Evolutionary conservation across 2,797 vertebrate genomes (phyloP), one percentile per base, ranked within the genome.

Genomic region (Forpus xanthops): DNA sequence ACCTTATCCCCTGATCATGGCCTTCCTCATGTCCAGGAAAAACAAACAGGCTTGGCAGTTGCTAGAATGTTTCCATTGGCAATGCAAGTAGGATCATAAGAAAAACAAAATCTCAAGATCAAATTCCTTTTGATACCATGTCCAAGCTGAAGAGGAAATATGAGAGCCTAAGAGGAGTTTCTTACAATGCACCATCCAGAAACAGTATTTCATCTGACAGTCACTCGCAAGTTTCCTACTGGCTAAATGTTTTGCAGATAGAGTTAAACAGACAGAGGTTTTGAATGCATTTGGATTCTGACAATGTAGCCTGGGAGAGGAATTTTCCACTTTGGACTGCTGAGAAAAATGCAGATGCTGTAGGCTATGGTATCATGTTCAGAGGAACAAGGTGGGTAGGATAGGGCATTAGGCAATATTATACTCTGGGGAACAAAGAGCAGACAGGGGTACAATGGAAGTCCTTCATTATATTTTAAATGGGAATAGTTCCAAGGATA

Each of bases 251-350:
- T 96, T 97, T 93, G 72, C 82, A 95, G 35, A 42, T 20, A 67
- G 79, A 95, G 81, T 96, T 96, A 97, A 97, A 92, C 3, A 95
- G 70, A 89, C 19, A 49, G 89, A 91, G 75, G 76, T 95, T 96
- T 94, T 91, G 94, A 92, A 84, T 0, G 0, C 35, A 74, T 86
- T 91, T 9, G 4, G 86, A 87, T 96, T 96, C 71, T 85, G 93
- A 82, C 19, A 76, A 44, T 81, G 75, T 50, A 87, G 90, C 72
- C 67, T 60, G 41, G 70, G 70, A 92, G 80, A 93, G 79, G 85
- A 93, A 94, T 76, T 95, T 95, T 92, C 72, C 44, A 90, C 88
- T 78, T 90, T 42, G 85, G 87, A 68, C 33, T 72, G 53, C 79
- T 90, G 87, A 93, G 87, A 81, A 66, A 93, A 94, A 94, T 42